Evolutionary conservation across 2,888 invertebrate species (phyloP).

Genomic region (Tiliacea aurago): DNA sequence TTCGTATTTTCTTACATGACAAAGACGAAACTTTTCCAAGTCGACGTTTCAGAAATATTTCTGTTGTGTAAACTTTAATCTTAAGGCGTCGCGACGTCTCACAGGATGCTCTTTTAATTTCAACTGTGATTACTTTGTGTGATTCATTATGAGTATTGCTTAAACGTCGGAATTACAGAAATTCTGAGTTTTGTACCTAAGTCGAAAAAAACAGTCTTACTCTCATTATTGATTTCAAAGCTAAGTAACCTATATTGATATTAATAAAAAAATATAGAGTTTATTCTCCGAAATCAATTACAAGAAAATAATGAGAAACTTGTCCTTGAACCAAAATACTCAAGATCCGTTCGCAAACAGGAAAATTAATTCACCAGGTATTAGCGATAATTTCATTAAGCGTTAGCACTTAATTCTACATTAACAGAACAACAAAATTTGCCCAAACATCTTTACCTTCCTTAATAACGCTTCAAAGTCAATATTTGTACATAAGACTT

Average conservation of each 20-base stretch:
- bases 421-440: slow-evolving; percentile 1
- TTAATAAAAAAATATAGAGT: not conserved
- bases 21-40: slow-evolving; percentile 85
- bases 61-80: slow-evolving; percentile 79
- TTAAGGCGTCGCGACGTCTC: slow-evolving; percentile 63
- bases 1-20: slow-evolving; percentile 85
- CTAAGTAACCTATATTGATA: not conserved
- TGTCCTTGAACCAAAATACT: not conserved
- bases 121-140: slow-evolving; percentile 66
- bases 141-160: slow-evolving; percentile 25
- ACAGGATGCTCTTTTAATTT: slow-evolving; percentile 66
- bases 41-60: slow-evolving; percentile 84
- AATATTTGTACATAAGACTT: slow-evolving; percentile 49
- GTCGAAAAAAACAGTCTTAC: not conserved
- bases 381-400: slow-evolving; percentile 13
- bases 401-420: slow-evolving; percentile 4
- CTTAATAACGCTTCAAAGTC: slow-evolving; percentile 32
- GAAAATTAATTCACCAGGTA: not conserved
- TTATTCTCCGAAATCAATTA: not conserved
- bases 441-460: slow-evolving; percentile 25
- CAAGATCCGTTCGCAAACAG: not conserved
- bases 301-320: not conserved
- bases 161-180: not conserved
- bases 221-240: not conserved
- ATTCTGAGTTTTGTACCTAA: not conserved